phyloP scores from a whole-genome alignment of 2,888 invertebrate species.

The Eremobia ochroleuca region DNA sequence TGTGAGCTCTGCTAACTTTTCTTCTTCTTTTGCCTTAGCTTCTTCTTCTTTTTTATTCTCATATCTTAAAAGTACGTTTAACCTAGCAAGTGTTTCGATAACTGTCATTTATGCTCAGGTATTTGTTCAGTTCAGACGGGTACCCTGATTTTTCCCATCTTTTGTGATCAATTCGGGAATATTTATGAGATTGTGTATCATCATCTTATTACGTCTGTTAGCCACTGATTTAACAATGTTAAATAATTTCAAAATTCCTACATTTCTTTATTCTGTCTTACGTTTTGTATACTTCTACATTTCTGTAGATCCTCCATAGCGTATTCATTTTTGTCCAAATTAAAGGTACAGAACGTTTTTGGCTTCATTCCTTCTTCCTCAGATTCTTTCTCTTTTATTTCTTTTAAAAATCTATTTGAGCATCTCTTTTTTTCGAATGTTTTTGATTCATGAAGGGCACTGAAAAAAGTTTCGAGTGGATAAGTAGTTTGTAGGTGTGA shows the following conservation, averaged over 20 bases:
- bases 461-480: slow-evolving; percentile 45
- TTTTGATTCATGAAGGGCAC: slow-evolving; percentile 79
- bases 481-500: not conserved
- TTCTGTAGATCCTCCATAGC: slow-evolving; percentile 51
- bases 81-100: not conserved
- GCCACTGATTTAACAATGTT: not conserved
- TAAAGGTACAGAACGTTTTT: slow-evolving; percentile 63
- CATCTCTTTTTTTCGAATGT: slow-evolving; percentile 78
- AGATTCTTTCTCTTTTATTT: slow-evolving; percentile 68
- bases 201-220: no score
- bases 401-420: slow-evolving; percentile 75
- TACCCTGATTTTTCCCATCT: not conserved
- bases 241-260: slow-evolving; percentile 62
- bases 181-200: not conserved
- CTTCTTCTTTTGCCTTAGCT: slow-evolving; percentile 60
- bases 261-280: slow-evolving; percentile 75
- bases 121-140: not conserved
- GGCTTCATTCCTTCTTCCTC: slow-evolving; percentile 54
- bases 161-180: not conserved
- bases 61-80: slow-evolving; percentile 56
- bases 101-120: no score
- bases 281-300: slow-evolving; percentile 63
- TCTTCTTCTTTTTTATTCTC: slow-evolving; percentile 61
- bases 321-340: slow-evolving; percentile 65
- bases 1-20: slow-evolving; percentile 64